Base-by-base conservation (phyloP, 2,888 invertebrate genomes). In the Tromatobia lineatoria region DNA sequence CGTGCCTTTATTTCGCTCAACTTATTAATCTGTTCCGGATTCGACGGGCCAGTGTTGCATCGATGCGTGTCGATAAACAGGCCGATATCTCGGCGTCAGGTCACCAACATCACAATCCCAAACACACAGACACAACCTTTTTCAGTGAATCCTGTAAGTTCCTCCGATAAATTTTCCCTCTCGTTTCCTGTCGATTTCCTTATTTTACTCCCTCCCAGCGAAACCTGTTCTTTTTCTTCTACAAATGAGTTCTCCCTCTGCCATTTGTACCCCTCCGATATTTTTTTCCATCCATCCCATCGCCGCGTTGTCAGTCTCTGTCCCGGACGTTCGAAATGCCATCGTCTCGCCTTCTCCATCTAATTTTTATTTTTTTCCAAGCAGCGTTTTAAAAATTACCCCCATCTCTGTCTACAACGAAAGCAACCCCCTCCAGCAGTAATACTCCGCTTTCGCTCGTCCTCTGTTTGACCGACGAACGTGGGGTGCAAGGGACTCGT, bases 311-410 rank as follows among this genome's bases (percentile, higher is more conserved):
- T 75, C 54, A 25, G 70, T 80, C 83, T 71, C 71, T 15, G 45
- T 74, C 67, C 18, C 15, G 47, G n/a, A 25, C 50, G 25, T 42
- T 38, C 23, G 13, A 73, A 87, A 78, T 77, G 83, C 87, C 78
- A 83, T 83, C 80, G 84, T 64, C 76, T 86, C 86, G 82, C 89
- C 86, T 89, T 86, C 88, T 87, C 82, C 76, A 85, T 86, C 88
- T 89, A 90, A 92, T 91, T 91, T 92, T 92, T 91, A 92, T 92
- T 92, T 91, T 91, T 88, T 90, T 91, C 88, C 91, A 92, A 92
- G 91, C 89, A 90, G 88, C 91, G 89, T 91, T 92, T 92, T 90
- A 92, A 92, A 92, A 92, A 92, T 92, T 92, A 92, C 89, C 90
- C 80, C 52, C 66, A 29, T 50, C n/a, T 23, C 69, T 66, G 75